Evolutionary conservation across 64 coral and sea anemone species (phyloP), one percentile per base, ranked within the genome.

Genomic region (Dendrophyllia cribrosa): DNA sequence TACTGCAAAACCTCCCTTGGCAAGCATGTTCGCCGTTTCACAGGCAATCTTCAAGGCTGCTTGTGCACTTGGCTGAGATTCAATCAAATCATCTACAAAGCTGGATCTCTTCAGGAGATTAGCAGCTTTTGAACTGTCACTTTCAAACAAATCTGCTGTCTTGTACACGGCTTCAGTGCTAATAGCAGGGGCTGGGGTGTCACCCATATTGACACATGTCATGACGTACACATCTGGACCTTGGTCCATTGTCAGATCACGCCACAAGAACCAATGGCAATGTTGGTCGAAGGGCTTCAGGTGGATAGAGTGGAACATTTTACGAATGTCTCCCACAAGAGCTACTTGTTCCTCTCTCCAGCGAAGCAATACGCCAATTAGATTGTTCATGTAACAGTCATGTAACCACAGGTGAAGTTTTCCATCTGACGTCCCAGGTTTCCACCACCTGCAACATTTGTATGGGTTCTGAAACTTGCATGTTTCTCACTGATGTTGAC

Each of bases 121-220:
- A 13, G 83, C 91, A 58, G 91, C 83, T 34, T 83, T 74, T 70
- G 59, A 83, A 71, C 91, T 79, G 5, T 87, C 83, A 6, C n/a
- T 48, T 56, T 80, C 50, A 43, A 93, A 93, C 53, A 85, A 75
- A 44, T 93, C 83, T 70, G 83, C 91, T 44, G 61, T 93, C 91
- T 87, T 93, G 91, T 93, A 93, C 13, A 93, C 21, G 34, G 83
- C 91, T 74, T 93, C 91, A 66, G 74, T 87, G 72, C 91, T 93
- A 56, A 93, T 87, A 65, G 82, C 91, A 13, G 73, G 82, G 0
- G 72, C 82, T 7, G 60, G 61, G 17, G 19, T 88, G 75, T 93
- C 91, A 10, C 85, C 91, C 75, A 93, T 93, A 67, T 93, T 93
- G 49, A 87, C 82, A 3, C 82, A 45, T 56, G 78, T 74, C 59